Evolutionary conservation across 2,113 vertebrate species (phyloP), one percentile per base, ranked within the genome.

Genomic region (Actenoides hombroni): DNA sequence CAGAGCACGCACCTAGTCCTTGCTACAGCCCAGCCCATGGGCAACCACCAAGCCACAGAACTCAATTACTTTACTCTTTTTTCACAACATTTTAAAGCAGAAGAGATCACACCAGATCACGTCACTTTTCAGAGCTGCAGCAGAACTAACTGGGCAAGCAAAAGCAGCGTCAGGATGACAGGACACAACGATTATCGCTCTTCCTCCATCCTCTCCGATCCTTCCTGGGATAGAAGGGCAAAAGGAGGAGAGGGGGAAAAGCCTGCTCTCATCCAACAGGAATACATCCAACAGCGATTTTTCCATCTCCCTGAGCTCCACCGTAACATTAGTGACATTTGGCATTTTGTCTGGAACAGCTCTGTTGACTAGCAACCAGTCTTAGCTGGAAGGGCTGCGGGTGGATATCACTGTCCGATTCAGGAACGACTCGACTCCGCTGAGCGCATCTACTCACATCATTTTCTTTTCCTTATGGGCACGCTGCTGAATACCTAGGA

Each of bases 321-420:
- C 19, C 67, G 74, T 80, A 91, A 89, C 91, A 64, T 57, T 71
- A 91, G 88, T 91, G 94, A 95, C 95, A 95, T 95, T 95, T 97
- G 95, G 95, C 95, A 96, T 97, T 96, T 94, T 91, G 93, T 92
- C 91, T 95, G 94, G 93, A 91, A 95, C 70, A 35, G 71, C 29
- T 51, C 77, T 73, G 92, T 81, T 88, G 95, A 95, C 93, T 76
- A 93, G 92, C n/a, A 74, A 28, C 88, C 88, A 54, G 12, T 76
- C 95, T 75, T 44, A 88, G 64, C 3, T 94, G 95, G 92, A 91
- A 94, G 59, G 87, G 61, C 81, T 42, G 69, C 68, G 73, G 63
- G 78, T 88, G 84, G 73, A 26, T 87, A 94, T 92, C 92, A 25
- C 80, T 90, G 56, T 31, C 79, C 6, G 2, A 48, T 31, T 81